phyloP scores from a whole-genome alignment of 2,113 vertebrate species.

The Pseudorhombus dupliciocellatus region DNA sequence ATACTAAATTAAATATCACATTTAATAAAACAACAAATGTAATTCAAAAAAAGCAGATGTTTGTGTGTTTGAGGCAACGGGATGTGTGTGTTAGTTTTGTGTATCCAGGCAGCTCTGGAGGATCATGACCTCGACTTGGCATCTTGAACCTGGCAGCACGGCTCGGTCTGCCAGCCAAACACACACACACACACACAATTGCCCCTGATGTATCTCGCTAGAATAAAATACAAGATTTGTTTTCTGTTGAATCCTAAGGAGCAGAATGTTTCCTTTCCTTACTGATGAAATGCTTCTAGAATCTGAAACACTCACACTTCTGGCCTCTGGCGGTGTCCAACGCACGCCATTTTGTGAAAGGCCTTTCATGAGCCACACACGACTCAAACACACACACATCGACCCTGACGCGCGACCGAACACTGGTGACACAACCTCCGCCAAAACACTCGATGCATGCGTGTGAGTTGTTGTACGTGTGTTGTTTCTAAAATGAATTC shows the following conservation, averaged over 20 bases:
- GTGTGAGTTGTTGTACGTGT: neutral
- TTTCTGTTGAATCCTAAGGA: neutral
- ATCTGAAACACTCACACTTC: neutral
- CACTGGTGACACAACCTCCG: neutral
- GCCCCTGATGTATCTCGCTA: neutral
- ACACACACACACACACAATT: conserved; percentile 21
- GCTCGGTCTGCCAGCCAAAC: conserved; percentile 7
- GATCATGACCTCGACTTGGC: conserved; percentile 84
- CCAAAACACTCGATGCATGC: neutral
- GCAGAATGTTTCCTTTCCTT: neutral
- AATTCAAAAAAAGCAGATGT: neutral
- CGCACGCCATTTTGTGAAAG: conserved; percentile 75
- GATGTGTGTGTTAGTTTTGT: conserved; percentile 42
- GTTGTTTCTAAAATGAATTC: neutral
- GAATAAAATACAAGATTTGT: conserved; percentile 23
- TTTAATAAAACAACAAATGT: no score
- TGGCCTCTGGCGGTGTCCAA: conserved; percentile 66
- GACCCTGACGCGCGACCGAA: neutral
- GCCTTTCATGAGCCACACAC: conserved; percentile 16
- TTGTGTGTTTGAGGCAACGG: neutral
- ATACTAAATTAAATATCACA: neutral
- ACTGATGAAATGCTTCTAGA: neutral
- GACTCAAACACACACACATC: conserved; percentile 8
- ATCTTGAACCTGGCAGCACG: conserved; percentile 85
- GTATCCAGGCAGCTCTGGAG: conserved; percentile 66